Conservation (phyloP, 2,888 invertebrate species). For the Leistus spinibarbis region DNA sequence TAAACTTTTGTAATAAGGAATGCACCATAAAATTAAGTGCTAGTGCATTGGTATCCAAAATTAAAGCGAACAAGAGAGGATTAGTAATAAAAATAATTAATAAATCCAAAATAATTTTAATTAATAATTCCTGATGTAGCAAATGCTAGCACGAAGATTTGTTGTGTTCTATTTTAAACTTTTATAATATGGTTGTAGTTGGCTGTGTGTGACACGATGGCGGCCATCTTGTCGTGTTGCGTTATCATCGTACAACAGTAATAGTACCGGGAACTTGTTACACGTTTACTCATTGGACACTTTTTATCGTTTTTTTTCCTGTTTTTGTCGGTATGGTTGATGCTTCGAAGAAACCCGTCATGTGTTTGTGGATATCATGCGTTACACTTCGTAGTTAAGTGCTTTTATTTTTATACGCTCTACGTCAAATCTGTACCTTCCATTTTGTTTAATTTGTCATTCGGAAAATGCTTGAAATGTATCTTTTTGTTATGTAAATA, state of each 20-base stretch:
- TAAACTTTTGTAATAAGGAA: too few species aligned
- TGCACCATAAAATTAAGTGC: too few species aligned
- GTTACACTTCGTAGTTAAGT: neutral
- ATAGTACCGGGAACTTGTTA: conserved; percentile 25
- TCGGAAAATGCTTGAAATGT: neutral
- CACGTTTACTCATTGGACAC: conserved; percentile 28
- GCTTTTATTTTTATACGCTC: neutral
- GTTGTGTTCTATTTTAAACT: neutral
- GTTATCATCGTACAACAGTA: conserved; percentile 22
- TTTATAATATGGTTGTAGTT: neutral
- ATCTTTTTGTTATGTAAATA: neutral
- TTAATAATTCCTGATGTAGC: too few species aligned
- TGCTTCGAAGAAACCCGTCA: neutral
- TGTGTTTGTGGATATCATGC: neutral
- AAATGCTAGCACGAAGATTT: too few species aligned
- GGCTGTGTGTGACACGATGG: conserved; percentile 7
- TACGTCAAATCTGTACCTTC: neutral
- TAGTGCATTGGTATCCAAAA: too few species aligned
- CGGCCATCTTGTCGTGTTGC: conserved; percentile 25
- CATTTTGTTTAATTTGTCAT: neutral
- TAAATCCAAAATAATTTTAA: too few species aligned
- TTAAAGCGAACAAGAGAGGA: too few species aligned
- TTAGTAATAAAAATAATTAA: too few species aligned
- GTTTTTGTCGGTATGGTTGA: neutral
- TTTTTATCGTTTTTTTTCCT: conserved; percentile 12